These are phyloP conservation scores for Callithrix jacchus DNA, from an alignment of 2,113 vertebrate species.

Conservation along the genomic window DNA sequence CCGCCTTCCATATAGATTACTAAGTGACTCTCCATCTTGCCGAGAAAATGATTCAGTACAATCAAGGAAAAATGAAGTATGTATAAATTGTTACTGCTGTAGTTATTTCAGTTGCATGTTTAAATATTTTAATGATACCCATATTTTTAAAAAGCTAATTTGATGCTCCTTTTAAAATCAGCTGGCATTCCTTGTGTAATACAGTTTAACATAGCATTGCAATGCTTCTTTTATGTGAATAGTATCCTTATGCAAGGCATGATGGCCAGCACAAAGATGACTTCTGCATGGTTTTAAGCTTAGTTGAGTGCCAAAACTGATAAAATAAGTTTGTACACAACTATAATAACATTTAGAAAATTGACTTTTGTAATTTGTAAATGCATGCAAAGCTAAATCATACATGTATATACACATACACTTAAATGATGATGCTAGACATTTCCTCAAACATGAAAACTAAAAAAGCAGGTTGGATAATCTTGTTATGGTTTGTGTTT, in stretches of 20 bases:
- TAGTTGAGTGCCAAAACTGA: background rate
- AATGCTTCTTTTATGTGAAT: background rate
- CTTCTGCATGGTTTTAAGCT: background rate
- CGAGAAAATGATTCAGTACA: slow-evolving; percentile 89
- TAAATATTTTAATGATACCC: slow-evolving; percentile 4
- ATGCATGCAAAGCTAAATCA: background rate
- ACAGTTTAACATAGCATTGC: background rate
- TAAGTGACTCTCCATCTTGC: slow-evolving; percentile 89
- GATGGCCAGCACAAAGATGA: background rate
- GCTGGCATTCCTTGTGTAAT: background rate
- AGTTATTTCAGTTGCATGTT: background rate
- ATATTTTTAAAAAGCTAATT: background rate
- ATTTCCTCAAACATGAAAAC: background rate
- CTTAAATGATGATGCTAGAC: background rate
- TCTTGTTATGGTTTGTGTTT: slow-evolving; percentile 29
- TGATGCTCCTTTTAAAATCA: slow-evolving; percentile 11
- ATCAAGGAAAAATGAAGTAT: slow-evolving; percentile 92
- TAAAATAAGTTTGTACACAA: background rate
- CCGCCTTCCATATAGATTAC: slow-evolving; percentile 86
- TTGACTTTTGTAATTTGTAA: background rate
- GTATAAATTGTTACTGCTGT: slow-evolving; percentile 72
- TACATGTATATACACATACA: background rate
- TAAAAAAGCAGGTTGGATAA: background rate
- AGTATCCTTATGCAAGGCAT: background rate
- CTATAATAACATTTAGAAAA: background rate